Evolutionary conservation across 2,113 vertebrate species (phyloP).

Genomic region (Epinephelus lanceolatus): DNA sequence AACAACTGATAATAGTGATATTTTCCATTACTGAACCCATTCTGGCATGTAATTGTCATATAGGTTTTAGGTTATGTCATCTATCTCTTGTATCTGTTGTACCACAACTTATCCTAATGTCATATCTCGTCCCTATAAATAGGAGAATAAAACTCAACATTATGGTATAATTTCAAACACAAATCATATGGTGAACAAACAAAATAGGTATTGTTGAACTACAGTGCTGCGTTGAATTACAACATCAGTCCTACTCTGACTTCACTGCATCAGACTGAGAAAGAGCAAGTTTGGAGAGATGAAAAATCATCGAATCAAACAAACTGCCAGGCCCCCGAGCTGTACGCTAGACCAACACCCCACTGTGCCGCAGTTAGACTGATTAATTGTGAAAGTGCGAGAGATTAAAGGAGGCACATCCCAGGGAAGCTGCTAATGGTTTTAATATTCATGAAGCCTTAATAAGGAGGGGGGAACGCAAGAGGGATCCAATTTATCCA

Average conservation of each 20-base stretch:
- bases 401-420: constrained; percentile 79
- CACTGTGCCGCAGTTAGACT: constrained; percentile 75
- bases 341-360: constrained; percentile 56
- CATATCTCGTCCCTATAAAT: not conserved
- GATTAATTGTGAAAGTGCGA: constrained; percentile 79
- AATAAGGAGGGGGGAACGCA: constrained; percentile 59
- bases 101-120: not conserved
- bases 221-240: not conserved
- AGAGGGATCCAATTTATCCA: constrained; percentile 75
- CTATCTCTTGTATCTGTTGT: not conserved
- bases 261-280: constrained; percentile 11
- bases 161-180: constrained; percentile 9
- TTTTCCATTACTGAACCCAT: not conserved
- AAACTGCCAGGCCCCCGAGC: constrained; percentile 42
- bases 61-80: not conserved
- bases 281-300: constrained; percentile 34
- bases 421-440: constrained; percentile 71
- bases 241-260: constrained; percentile 8
- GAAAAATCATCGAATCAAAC: constrained; percentile 62
- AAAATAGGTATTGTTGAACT: not conserved
- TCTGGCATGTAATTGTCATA: not conserved
- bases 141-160: not conserved
- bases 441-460: constrained; percentile 79
- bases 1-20: not conserved
- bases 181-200: not conserved